Evolutionary conservation across 2,888 invertebrate genomes (phyloP).

Genomic region (Teinopalpus imperialis): DNA sequence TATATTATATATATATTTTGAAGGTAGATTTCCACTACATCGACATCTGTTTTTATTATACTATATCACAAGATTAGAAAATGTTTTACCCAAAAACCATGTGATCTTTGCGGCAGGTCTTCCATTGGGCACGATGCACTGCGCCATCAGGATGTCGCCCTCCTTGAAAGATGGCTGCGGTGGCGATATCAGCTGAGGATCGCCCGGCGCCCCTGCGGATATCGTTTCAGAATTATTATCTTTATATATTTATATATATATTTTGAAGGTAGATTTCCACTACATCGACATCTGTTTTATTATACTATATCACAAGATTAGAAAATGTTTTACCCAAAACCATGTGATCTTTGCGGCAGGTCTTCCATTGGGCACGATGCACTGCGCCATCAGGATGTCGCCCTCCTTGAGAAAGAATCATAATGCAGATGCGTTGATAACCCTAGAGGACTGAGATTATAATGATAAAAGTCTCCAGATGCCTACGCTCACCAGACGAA

Average conservation of each 20-base stretch:
- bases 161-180: constrained; percentile 74
- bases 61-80: no score
- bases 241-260: no score
- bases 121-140: constrained; percentile 86
- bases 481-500: no score
- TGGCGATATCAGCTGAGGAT: constrained; percentile 59
- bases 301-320: no score
- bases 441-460: no score
- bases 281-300: no score
- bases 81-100: constrained; percentile 86
- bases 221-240: background rate
- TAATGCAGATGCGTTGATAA: no score
- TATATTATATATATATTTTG: no score
- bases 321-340: constrained; percentile 84
- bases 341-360: constrained; percentile 90
- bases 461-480: no score
- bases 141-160: constrained; percentile 83
- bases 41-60: no score
- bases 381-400: constrained; percentile 84
- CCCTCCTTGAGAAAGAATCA: constrained; percentile 78
- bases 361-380: constrained; percentile 85
- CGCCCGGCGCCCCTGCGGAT: constrained; percentile 69
- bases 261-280: no score
- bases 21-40: no score
- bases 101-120: constrained; percentile 89